Base-by-base conservation (phyloP, 2,113 vertebrate species). In the Clinocottus analis region DNA sequence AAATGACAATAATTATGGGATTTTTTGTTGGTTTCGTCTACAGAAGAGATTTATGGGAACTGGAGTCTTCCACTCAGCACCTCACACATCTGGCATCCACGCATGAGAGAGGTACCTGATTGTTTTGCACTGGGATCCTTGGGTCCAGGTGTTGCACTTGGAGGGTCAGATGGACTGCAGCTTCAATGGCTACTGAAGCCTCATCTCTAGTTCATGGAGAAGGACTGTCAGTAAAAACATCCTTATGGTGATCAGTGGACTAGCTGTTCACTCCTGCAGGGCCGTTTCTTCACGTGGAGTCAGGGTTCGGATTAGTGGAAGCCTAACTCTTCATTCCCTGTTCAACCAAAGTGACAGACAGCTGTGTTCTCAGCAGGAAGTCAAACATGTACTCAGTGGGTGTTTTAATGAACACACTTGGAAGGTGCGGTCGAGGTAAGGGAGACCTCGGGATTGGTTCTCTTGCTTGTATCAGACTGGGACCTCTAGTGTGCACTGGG, bases 41-140 rank as follows among this genome's bases (percentile, higher is more conserved):
- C 93, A 99, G 98, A 96, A 72, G 94, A 97, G 91, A 97, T 99
- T 93, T 99, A 99, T 7, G 96, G 98, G 65, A 97, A 99, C 92
- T 95, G 96, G 95, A 94, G 79, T 1, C 87, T 97, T 85, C 97
- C 97, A 0, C 88, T 97, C 62, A 94, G 97, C 91, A 99, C 97
- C 0, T 92, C 96, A 21, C 97, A 99, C 82, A 87, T 99, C 79
- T 99, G 98, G 98, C 95, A 99, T 8, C 98, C 98, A 49, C 93
- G 97, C 47, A 98, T 99, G 21, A 91, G 95, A 94, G 98, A 99
- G 95, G 92, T 92, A 60, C 0, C 0, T 16, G 9, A 45, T n/a
- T 21, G 39, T 51, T 35, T 27, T 19, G 47, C 29, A 47, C 16
- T 14, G 6, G 7, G 3, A 66, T 12, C 23, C 5, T 29, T 17